Evolutionary conservation across 2,113 vertebrate genomes (phyloP).

Genomic region (Sorex fumeus): DNA sequence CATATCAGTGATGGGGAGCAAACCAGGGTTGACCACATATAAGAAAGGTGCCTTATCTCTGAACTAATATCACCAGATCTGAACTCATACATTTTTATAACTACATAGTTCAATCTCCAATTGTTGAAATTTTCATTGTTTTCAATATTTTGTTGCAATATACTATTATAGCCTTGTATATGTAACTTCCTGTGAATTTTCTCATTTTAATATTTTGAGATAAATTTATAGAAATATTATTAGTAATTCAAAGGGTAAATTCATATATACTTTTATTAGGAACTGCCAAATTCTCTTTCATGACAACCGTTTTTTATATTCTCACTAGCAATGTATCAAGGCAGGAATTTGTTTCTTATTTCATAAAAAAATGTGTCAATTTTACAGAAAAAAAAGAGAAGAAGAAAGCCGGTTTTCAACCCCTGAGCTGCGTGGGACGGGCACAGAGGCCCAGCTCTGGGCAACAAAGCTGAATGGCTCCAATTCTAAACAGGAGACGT

Average conservation of each 20-base stretch:
- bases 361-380: too few species aligned
- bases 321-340: not conserved
- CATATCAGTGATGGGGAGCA: too few species aligned
- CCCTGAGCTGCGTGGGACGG: too few species aligned
- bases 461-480: too few species aligned
- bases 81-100: not conserved
- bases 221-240: slow-evolving; percentile 10
- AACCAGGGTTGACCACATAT: too few species aligned
- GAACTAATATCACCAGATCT: too few species aligned
- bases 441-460: too few species aligned
- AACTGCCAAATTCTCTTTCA: slow-evolving; percentile 44
- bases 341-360: not conserved
- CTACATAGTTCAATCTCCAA: not conserved
- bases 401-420: too few species aligned
- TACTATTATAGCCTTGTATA: slow-evolving; percentile 21
- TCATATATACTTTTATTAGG: slow-evolving; percentile 35
- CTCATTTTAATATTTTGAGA: slow-evolving; percentile 20
- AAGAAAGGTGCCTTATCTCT: too few species aligned
- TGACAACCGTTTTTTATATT: slow-evolving; percentile 38
- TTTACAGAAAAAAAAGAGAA: slow-evolving; percentile 20
- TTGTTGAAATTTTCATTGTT: slow-evolving; percentile 43
- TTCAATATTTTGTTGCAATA: not conserved
- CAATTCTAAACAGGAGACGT: too few species aligned
- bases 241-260: slow-evolving; percentile 59
- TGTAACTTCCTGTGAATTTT: slow-evolving; percentile 35